Base-by-base conservation (phyloP, 2,888 invertebrate species). In the Prenolepis imparis region DNA sequence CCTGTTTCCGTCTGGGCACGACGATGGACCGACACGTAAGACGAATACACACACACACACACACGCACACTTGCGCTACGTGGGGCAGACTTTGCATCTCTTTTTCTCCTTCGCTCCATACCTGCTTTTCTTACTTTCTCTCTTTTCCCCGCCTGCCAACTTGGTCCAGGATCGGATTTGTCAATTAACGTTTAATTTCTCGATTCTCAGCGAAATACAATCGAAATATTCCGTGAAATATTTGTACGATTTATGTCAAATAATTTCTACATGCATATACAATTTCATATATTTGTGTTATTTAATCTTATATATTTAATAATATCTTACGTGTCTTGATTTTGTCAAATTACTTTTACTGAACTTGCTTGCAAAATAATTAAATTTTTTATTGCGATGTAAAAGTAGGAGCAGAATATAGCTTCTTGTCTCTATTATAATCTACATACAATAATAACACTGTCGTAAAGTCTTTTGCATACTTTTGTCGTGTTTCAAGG, bases 91-190 rank as follows among this genome's bases (percentile, higher is more conserved):
- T 63, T 61, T 32, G 64, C 70, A 11, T 67, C 68, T 87, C 78
- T 28, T 18, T 77, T 87, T 86, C 84, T 85, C 87, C 86, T 86
- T 82, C 83, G 72, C 77, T 63, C 36, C 55, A 72, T 57, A 55
- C 61, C 84, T 82, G 75, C 66, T 75, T 80, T 67, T 77, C 74
- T 82, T 80, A 80, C 83, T 81, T 81, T 81, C 75, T 84, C 75
- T 82, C 82, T 73, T 77, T 63, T 85, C 66, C 75, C 28, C 74
- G 78, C 66, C 73, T 41, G 72, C 36, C 83, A 67, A 75, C 80
- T 44, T 67, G 82, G 41, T 36, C 84, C 90, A 90, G 84, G 89
- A 89, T 86, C 84, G 89, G 67, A 89, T 72, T 78, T 41, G 73
- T 41, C 59, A 81, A 57, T 75, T 83, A 61, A 78, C 57, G 63